These are phyloP conservation scores for Boloria euphrosyne DNA, from an alignment of 2,888 invertebrate species.

Conservation along the genomic window DNA sequence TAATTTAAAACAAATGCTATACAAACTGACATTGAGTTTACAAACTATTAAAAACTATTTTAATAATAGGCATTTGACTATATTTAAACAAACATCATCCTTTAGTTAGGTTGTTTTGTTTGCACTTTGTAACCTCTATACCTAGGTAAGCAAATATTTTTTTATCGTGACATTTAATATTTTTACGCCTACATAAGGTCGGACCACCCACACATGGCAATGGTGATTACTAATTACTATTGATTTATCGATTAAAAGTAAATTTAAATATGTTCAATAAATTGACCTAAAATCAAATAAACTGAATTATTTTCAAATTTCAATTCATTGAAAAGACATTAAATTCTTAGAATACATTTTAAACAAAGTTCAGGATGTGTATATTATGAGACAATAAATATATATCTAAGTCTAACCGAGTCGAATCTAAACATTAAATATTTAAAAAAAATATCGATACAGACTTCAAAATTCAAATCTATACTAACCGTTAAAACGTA, in stretches of 20 bases:
- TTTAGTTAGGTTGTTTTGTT: neutral
- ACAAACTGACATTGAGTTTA: neutral
- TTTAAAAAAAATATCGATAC: too few relatives aligned
- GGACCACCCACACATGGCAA: slow-evolving; percentile 24
- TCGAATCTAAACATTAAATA: too few relatives aligned
- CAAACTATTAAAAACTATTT: neutral
- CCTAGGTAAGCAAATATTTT: neutral
- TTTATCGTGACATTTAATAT: slow-evolving; percentile 1
- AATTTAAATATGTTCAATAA: neutral
- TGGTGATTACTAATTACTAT: slow-evolving; percentile 5
- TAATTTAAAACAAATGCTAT: too few relatives aligned
- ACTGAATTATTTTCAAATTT: too few relatives aligned
- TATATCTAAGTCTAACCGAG: too few relatives aligned
- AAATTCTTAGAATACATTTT: too few relatives aligned
- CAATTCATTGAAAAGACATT: too few relatives aligned
- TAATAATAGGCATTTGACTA: neutral
- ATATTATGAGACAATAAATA: too few relatives aligned
- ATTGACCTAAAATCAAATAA: too few relatives aligned
- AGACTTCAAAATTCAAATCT: too few relatives aligned
- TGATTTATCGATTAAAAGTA: slow-evolving; percentile 4
- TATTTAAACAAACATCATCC: slow-evolving; percentile 8
- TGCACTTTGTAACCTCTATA: neutral
- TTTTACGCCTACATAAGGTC: slow-evolving; percentile 36
- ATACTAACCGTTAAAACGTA: too few relatives aligned
- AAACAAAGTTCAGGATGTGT: too few relatives aligned